Percentiles rank a stretch among this genome's conserved stretches.
phyloP scores from a whole-genome alignment of 2,113 vertebrate species.

The Phodopus roborovskii region DNA sequence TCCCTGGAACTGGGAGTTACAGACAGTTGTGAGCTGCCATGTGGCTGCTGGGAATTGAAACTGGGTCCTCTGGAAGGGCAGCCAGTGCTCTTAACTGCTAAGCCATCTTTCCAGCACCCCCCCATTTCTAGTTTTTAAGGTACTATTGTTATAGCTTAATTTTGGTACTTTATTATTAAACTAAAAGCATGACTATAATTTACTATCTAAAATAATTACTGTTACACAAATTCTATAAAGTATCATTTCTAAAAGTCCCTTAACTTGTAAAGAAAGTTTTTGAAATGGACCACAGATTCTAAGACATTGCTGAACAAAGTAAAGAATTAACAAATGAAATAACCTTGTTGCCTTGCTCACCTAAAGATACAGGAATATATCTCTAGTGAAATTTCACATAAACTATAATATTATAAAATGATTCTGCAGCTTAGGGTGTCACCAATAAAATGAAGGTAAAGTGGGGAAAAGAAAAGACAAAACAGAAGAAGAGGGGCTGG shows the following conservation, averaged over 20 bases:
- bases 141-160: conserved; percentile 51
- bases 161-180: conserved; percentile 47
- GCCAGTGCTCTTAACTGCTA: no score
- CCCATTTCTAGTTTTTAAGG: conserved; percentile 51
- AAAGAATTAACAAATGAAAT: conserved; percentile 63
- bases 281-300: conserved; percentile 7
- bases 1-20: no score
- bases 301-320: conserved; percentile 50
- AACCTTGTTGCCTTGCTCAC: background rate
- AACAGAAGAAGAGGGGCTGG: background rate
- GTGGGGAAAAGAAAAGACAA: background rate
- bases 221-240: conserved; percentile 44
- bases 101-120: no score
- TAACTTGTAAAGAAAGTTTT: conserved; percentile 41
- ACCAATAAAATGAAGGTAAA: conserved; percentile 58
- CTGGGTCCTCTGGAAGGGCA: no score
- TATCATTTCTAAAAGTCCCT: conserved; percentile 21
- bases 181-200: conserved; percentile 34
- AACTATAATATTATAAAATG: background rate
- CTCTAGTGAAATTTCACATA: conserved; percentile 4
- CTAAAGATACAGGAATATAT: background rate
- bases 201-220: conserved; percentile 51
- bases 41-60: no score
- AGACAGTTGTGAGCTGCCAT: no score
- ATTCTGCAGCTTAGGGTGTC: background rate